Evolutionary conservation across 2,113 vertebrate species (phyloP).

Genomic region (Apteryx mantelli): DNA sequence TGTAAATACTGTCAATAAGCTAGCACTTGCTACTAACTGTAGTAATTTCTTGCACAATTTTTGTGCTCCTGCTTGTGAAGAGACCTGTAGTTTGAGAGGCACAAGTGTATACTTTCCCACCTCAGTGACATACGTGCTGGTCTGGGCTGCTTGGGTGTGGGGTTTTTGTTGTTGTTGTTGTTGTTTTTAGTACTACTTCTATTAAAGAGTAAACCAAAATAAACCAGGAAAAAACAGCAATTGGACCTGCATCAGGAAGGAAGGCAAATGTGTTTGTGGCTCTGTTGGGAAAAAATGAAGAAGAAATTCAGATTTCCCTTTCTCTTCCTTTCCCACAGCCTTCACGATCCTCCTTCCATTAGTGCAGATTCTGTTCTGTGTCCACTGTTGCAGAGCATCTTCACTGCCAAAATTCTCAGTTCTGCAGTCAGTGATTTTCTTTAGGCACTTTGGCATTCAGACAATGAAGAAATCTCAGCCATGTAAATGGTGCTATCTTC

Average conservation of each 20-base stretch:
- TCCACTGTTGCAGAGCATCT: background rate
- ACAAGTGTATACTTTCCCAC: background rate
- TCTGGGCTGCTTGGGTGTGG: background rate
- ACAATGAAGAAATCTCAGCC: background rate
- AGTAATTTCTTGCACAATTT: background rate
- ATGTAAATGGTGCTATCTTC: fast-evolving
- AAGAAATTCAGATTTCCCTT: background rate
- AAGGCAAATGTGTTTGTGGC: background rate
- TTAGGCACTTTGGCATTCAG: background rate
- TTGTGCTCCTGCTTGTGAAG: background rate
- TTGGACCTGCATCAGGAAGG: background rate
- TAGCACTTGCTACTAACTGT: fast-evolving
- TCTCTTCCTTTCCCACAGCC: background rate
- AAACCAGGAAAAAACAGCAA: background rate
- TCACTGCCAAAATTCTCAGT: background rate
- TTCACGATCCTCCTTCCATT: background rate
- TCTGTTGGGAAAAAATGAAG: background rate
- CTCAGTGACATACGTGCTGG: fast-evolving
- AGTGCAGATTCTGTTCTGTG: background rate
- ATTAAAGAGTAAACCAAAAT: background rate
- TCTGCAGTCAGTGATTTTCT: background rate
- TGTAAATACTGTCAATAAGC: background rate
- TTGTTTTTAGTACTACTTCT: background rate
- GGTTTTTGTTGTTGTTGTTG: background rate
- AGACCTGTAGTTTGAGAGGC: background rate